Base-by-base conservation (phyloP, 2,888 invertebrate species). In the Sinopyrophorus schimmeli region DNA sequence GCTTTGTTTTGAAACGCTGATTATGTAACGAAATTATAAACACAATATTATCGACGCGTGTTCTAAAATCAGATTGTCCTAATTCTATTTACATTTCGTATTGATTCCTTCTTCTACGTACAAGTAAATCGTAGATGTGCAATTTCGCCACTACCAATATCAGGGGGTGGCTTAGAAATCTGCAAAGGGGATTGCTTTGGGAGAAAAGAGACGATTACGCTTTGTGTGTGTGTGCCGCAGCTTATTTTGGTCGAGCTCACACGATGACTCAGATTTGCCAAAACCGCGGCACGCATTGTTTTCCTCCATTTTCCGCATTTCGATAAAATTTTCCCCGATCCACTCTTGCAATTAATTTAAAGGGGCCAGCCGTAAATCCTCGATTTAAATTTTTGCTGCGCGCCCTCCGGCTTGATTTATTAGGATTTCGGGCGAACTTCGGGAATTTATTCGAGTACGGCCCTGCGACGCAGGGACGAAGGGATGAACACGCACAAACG, bases 211-310 rank as follows among this genome's bases (percentile, higher is more conserved):
- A 40, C 44, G 44, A 43, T 50, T 50, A 50, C 37, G 44, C 50
- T 50, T 50, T 50, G 44, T 46, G 44, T 50, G 44, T 46, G 44
- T 44, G 40, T 40, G 40, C 50, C 50, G 44, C 50, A 46, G 50
- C 44, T 50, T 50, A 50, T 50, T 50, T 50, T 50, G 50, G 50
- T 46, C 40, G 43, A 50, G 40, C 44, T 38, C 44, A 50, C 50
- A 50, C 40, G 50, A 50, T 50, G 50, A 50, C 34, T 50, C 50
- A 50, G 50, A 43, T 49, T 46, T 44, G 32, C 39, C 32, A 30
- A 40, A n/a, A n/a, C 30, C 41, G 10, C 41, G 15, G n/a, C 23
- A 20, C 10, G 16, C 27, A 40, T 41, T 41, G 47, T 40, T 14
- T 23, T 32, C 10, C 12, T n/a, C n/a, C n/a, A n/a, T n/a, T n/a